Evolutionary conservation across 2,888 invertebrate species (phyloP).

Genomic region (Argyresthia goedartella): DNA sequence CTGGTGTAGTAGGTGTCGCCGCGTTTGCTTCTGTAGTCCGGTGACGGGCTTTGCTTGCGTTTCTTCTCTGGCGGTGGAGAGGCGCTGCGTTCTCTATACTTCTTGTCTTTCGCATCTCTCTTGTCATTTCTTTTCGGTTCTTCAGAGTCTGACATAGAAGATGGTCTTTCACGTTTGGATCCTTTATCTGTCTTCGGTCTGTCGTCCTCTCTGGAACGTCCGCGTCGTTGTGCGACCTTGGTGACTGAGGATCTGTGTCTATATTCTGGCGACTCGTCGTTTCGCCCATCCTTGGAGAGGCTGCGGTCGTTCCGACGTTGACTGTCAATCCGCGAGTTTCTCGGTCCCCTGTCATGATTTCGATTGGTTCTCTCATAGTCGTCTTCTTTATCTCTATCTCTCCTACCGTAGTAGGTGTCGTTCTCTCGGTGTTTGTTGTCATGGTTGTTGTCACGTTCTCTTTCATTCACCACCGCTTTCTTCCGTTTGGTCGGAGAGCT

Average conservation of each 20-base stretch:
- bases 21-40: constrained; percentile 24
- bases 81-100: constrained; percentile 28
- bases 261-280: constrained; percentile 34
- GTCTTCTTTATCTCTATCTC: constrained; percentile 55
- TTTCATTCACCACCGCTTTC: constrained; percentile 26
- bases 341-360: constrained; percentile 38
- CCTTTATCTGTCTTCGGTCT: constrained; percentile 25
- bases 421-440: constrained; percentile 34
- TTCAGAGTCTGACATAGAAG: constrained; percentile 34
- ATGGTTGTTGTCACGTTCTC: constrained; percentile 35
- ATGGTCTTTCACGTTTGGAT: constrained; percentile 32
- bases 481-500: constrained; percentile 51
- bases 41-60: constrained; percentile 37
- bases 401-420: constrained; percentile 41
- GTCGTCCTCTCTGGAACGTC: constrained; percentile 31
- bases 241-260: constrained; percentile 43
- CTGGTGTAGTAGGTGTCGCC: constrained; percentile 30
- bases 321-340: constrained; percentile 14
- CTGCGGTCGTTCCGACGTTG: constrained; percentile 34
- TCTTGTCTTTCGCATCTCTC: constrained; percentile 28
- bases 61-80: constrained; percentile 49
- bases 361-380: constrained; percentile 24
- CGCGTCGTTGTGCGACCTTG: constrained; percentile 41
- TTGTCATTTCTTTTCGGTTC: constrained; percentile 27
- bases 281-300: constrained; percentile 23